Percentiles rank a stretch among this genome's conserved stretches.
These are phyloP conservation scores for Ichneumoninae sp. DNA, from an alignment of 2,888 invertebrate species.

Conservation along the genomic window DNA sequence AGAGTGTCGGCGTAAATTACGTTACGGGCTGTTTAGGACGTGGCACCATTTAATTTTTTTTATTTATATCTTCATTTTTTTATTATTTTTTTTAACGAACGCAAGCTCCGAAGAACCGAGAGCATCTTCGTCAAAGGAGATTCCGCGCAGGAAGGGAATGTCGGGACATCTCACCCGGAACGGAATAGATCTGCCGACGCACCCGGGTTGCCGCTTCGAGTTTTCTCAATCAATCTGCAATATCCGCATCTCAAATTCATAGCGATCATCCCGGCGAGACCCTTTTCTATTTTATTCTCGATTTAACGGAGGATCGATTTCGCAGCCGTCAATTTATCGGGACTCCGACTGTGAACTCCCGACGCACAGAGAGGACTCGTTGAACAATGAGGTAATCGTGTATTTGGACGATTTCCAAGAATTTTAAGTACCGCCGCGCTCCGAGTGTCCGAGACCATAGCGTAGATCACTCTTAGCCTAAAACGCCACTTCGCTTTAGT, in stretches of 20 bases:
- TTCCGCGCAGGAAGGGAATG: slow-evolving; percentile 11
- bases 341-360: neutral
- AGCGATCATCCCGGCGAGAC: neutral
- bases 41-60: slow-evolving; percentile 36
- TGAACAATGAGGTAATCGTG: slow-evolving; percentile 64
- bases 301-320: slow-evolving; percentile 24
- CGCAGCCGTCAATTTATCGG: slow-evolving; percentile 40
- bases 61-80: neutral
- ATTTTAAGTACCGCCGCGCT: slow-evolving; percentile 61
- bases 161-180: neutral
- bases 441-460: slow-evolving; percentile 43
- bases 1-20: slow-evolving; percentile 67
- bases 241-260: neutral
- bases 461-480: slow-evolving; percentile 40
- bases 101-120: slow-evolving; percentile 17
- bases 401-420: slow-evolving; percentile 62
- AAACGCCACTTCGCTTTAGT: slow-evolving; percentile 4
- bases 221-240: neutral
- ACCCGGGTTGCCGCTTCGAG: too few species aligned
- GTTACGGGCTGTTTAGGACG: slow-evolving; percentile 63
- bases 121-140: slow-evolving; percentile 45
- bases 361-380: slow-evolving; percentile 22
- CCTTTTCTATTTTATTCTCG: slow-evolving; percentile 6
- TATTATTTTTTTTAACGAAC: slow-evolving; percentile 14
- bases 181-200: neutral